Evolutionary conservation across 2,888 invertebrate species (phyloP).

Genomic region (Mycalesis mineus): DNA sequence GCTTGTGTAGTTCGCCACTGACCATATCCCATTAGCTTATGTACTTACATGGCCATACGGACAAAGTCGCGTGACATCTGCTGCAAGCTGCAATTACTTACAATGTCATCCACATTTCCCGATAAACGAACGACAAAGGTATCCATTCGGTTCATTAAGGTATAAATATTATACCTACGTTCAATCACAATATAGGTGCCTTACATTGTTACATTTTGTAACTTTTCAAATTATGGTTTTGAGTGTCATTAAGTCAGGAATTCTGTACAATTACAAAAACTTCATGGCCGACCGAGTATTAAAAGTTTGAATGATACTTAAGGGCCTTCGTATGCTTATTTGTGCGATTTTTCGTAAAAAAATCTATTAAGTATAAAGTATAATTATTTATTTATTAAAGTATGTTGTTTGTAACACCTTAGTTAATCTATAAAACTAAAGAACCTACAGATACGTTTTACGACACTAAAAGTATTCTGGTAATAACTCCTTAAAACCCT

Average conservation of each 20-base stretch:
- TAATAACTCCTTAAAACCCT: too few relatives aligned
- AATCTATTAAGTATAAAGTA: too few relatives aligned
- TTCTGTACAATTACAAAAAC: conserved; percentile 45
- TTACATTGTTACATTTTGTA: conserved; percentile 52
- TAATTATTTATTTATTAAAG: too few relatives aligned
- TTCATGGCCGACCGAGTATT: conserved; percentile 52
- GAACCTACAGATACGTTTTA: too few relatives aligned
- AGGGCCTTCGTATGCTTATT: not conserved
- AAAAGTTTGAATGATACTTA: conserved; percentile 68
- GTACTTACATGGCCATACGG: not conserved
- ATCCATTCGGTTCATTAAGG: conserved; percentile 16
- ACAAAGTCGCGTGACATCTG: not conserved
- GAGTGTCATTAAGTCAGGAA: conserved; percentile 39
- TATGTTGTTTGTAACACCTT: too few relatives aligned
- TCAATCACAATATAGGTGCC: conserved; percentile 23
- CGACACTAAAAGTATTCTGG: too few relatives aligned
- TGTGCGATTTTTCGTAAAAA: not conserved
- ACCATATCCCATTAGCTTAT: not conserved
- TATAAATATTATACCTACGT: conserved; percentile 25
- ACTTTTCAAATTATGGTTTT: conserved; percentile 52
- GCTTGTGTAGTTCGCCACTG: too few relatives aligned
- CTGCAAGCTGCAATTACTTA: conserved; percentile 15
- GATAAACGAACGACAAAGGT: conserved; percentile 15
- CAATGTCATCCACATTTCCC: conserved; percentile 20
- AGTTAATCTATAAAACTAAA: too few relatives aligned